Percentiles rank a stretch among this genome's conserved stretches.
These are phyloP conservation scores for Acrocyrtus sp. DNA, from an alignment of 2,888 invertebrate genomes.

Conservation along the genomic window DNA sequence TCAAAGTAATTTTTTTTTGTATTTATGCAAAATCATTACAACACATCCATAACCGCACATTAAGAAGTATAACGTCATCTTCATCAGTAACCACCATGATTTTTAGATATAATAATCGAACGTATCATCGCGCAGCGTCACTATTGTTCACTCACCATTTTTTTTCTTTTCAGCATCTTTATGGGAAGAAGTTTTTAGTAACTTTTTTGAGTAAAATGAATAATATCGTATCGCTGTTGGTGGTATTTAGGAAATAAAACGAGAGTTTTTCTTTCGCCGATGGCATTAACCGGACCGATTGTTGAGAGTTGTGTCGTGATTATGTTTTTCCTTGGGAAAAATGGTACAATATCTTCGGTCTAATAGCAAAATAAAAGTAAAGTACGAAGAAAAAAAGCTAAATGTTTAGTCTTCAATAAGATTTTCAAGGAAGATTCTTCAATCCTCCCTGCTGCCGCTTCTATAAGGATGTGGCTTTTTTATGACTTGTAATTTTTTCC, in stretches of 20 bases:
- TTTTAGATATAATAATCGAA: no score
- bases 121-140: no score
- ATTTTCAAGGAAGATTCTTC: no score
- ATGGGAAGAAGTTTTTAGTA: conserved; percentile 48
- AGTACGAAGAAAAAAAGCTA: no score
- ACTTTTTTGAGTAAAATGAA: no score
- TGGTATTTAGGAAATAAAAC: conserved; percentile 49
- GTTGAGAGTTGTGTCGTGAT: not conserved
- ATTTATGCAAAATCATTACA: conserved; percentile 47
- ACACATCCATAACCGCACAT: conserved; percentile 16
- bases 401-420: no score
- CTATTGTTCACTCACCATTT: no score
- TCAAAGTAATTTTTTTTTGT: no score
- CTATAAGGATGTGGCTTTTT: conserved; percentile 44
- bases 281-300: conserved; percentile 17
- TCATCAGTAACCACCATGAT: no score
- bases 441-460: no score
- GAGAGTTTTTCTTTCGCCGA: conserved; percentile 23
- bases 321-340: conserved; percentile 32
- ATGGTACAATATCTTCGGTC: conserved; percentile 7
- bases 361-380: no score
- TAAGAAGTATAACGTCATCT: no score
- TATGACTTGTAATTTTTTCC: conserved; percentile 48
- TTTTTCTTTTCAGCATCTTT: conserved; percentile 21
- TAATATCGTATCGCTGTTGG: conserved; percentile 44